Conservation (phyloP, 2,888 invertebrate species). For the Anagyrus pseudococci region DNA sequence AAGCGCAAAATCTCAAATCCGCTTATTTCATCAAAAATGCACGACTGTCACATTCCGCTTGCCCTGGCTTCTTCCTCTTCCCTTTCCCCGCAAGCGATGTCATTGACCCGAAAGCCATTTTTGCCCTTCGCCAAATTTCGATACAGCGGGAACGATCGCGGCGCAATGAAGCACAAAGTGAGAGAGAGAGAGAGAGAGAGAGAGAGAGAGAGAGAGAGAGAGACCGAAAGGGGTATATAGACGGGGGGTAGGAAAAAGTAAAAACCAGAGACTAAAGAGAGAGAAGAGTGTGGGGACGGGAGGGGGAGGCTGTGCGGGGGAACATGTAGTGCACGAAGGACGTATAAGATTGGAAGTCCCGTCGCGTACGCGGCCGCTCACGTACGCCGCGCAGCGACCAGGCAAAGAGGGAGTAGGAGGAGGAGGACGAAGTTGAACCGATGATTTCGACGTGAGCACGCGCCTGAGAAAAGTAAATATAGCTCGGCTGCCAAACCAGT, state of each 20-base stretch:
- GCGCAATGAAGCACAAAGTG: background rate
- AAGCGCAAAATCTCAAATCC: too few relatives aligned
- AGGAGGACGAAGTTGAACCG: background rate
- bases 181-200: background rate
- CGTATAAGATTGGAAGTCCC: background rate
- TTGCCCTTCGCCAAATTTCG: slow-evolving; percentile 3
- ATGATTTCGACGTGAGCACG: slow-evolving; percentile 46
- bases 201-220: background rate
- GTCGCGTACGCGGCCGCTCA: background rate
- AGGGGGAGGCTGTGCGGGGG: too few relatives aligned
- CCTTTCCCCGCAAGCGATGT: slow-evolving; percentile 10
- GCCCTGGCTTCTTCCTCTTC: background rate
- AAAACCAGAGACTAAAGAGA: too few relatives aligned
- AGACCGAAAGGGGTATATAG: too few relatives aligned
- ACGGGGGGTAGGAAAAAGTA: too few relatives aligned
- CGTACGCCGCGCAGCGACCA: background rate
- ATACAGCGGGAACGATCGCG: background rate
- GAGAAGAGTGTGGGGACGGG: too few relatives aligned
- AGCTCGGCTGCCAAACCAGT: slow-evolving; percentile 56
- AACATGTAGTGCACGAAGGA: too few relatives aligned
- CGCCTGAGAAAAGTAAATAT: slow-evolving; percentile 57
- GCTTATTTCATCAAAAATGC: too few relatives aligned
- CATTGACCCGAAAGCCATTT: slow-evolving; percentile 9
- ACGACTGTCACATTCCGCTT: slow-evolving; percentile 5
- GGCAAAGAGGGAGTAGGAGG: background rate